Evolutionary conservation across 2,888 invertebrate species (phyloP).

Genomic region (Leptarthrus brevirostris): DNA sequence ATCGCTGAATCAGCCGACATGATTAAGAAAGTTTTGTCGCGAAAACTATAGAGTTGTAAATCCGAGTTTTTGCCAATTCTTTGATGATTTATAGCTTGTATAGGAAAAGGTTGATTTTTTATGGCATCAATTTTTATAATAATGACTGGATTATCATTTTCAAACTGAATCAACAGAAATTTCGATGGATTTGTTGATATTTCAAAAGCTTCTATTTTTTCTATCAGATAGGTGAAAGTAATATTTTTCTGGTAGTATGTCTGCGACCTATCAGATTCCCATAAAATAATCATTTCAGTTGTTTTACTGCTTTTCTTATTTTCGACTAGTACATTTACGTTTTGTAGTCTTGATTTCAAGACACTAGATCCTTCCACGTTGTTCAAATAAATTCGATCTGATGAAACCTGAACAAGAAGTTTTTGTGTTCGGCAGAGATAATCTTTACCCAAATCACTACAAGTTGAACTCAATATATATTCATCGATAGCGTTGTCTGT

Average conservation of each 20-base stretch:
- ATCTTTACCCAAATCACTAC: not conserved
- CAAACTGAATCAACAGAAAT: not conserved
- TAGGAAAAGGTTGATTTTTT: not conserved
- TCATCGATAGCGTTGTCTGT: not conserved
- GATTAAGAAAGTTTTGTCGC: not conserved
- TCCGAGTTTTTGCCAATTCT: not conserved
- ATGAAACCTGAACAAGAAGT: not conserved
- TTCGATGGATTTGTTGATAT: not conserved
- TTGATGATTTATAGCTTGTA: not conserved
- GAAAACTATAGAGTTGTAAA: not conserved
- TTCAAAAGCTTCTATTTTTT: not conserved
- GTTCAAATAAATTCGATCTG: not conserved
- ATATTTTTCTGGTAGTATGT: constrained; percentile 7
- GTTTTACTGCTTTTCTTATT: not conserved
- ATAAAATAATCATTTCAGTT: not conserved
- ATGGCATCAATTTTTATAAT: not conserved
- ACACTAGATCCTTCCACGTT: not conserved
- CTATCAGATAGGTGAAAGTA: not conserved
- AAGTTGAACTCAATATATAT: not conserved
- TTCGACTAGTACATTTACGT: not conserved
- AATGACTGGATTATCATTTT: not conserved
- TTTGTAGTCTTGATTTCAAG: not conserved
- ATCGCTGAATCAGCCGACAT: not conserved
- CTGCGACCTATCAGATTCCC: not conserved
- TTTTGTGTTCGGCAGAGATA: not conserved